Conservation (phyloP, 2,113 vertebrate species). For the Oxyura jamaicensis region DNA sequence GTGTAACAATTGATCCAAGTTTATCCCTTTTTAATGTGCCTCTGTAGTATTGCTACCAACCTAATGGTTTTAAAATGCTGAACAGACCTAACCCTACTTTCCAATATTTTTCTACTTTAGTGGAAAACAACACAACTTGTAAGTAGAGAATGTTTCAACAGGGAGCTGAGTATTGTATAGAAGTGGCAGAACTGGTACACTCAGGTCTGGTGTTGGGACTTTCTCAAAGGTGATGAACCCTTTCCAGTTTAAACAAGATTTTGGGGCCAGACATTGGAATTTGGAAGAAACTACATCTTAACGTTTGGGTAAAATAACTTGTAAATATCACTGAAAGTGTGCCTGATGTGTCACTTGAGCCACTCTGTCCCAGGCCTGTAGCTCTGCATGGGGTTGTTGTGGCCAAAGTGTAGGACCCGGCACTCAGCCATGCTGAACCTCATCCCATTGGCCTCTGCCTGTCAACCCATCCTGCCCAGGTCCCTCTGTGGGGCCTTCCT, state of each 20-base stretch:
- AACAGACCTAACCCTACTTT: not conserved
- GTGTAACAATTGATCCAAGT: not conserved
- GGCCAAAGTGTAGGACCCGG: too few relatives aligned
- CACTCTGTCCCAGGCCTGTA: too few relatives aligned
- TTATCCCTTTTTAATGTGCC: not conserved
- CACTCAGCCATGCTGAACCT: too few relatives aligned
- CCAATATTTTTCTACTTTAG: not conserved
- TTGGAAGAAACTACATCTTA: not conserved
- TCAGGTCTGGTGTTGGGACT: not conserved
- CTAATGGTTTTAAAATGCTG: not conserved
- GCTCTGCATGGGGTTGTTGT: too few relatives aligned
- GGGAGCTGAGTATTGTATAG: not conserved
- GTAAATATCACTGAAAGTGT: not conserved
- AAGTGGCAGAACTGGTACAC: not conserved
- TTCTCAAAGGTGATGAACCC: not conserved
- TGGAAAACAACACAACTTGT: not conserved
- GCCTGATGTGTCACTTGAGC: not conserved
- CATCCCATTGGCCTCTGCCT: too few relatives aligned
- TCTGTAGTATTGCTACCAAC: not conserved
- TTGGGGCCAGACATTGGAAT: not conserved
- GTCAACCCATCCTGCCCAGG: too few relatives aligned
- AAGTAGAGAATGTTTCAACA: not conserved
- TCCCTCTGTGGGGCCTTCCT: too few relatives aligned
- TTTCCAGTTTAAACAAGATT: not conserved
- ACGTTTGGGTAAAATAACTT: not conserved